Evolutionary conservation across 1,140 invertebrate species (phyloP).

Genomic region (Bilobella aurantiaca): DNA sequence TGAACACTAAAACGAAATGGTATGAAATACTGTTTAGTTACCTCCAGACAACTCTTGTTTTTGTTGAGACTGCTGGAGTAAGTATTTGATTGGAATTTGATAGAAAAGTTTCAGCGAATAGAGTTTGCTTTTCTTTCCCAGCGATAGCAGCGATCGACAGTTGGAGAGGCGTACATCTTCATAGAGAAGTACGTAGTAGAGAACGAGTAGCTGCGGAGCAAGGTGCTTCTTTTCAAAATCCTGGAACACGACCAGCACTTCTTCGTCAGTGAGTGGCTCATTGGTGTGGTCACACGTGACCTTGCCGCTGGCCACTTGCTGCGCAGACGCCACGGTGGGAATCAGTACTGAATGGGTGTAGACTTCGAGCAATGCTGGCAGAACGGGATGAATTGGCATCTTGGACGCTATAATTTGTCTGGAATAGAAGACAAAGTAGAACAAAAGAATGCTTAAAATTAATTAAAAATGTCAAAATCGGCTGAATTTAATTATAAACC

Average conservation of each 20-base stretch:
- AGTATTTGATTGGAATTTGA: constrained; percentile 85
- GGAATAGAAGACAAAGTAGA: constrained; percentile 16
- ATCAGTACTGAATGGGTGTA: constrained; percentile 88
- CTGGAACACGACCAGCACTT: constrained; percentile 75
- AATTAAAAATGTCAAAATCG: background rate
- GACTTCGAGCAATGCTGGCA: constrained; percentile 86
- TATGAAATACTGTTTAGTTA: constrained; percentile 20
- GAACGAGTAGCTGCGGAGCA: constrained; percentile 74
- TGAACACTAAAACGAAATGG: background rate
- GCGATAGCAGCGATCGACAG: constrained; percentile 46
- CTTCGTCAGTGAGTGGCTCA: constrained; percentile 79
- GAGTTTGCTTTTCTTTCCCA: constrained; percentile 64
- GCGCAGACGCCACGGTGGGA: constrained; percentile 42
- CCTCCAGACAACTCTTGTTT: constrained; percentile 76
- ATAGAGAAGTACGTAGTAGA: constrained; percentile 88
- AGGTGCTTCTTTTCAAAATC: constrained; percentile 53
- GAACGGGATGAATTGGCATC: constrained; percentile 79
- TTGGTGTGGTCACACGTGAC: constrained; percentile 59
- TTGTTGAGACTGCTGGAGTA: constrained; percentile 83
- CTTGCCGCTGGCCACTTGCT: constrained; percentile 46
- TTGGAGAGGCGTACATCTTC: constrained; percentile 79
- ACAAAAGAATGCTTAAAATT: background rate
- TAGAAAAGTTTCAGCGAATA: constrained; percentile 81
- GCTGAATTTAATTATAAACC: too few relatives aligned
- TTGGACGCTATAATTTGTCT: constrained; percentile 77